Conservation (phyloP, 2,797 vertebrate species). For the Takifugu rubripes region DNA sequence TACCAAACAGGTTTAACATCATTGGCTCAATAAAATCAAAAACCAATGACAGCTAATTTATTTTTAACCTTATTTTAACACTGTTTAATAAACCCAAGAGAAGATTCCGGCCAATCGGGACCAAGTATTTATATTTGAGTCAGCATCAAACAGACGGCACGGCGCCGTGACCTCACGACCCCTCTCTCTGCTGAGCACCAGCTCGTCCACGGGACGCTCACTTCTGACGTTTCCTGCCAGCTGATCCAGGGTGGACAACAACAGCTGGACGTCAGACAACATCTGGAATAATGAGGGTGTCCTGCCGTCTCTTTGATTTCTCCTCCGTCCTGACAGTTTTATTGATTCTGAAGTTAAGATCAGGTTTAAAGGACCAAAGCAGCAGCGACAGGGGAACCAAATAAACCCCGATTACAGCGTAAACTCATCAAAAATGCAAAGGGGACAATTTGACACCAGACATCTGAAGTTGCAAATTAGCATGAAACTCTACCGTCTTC, state of each 20-base stretch:
- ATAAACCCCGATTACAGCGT: too few species aligned
- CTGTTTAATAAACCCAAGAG: too few species aligned
- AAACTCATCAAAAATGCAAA: too few species aligned
- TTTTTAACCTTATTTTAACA: too few species aligned
- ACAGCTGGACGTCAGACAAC: neutral
- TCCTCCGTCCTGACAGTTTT: neutral
- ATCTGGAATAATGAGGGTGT: neutral
- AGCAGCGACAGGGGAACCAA: too few species aligned
- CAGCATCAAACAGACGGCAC: conserved; percentile 27
- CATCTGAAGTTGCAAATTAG: too few species aligned
- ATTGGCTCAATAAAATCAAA: too few species aligned
- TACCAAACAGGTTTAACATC: too few species aligned
- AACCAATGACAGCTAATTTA: too few species aligned
- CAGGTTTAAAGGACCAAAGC: neutral
- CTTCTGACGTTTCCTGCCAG: neutral
- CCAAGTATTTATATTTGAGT: conserved; percentile 59
- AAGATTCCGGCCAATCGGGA: conserved; percentile 1
- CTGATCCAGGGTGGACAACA: neutral
- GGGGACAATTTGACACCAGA: too few species aligned
- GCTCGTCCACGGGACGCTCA: neutral
- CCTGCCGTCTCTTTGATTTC: neutral
- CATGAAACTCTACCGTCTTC: too few species aligned
- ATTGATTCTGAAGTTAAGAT: neutral
- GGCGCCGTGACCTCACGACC: neutral
- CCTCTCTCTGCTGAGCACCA: conserved; percentile 10